Conservation (phyloP, 1,140 invertebrate species). For the Melipona quadrifasciata region DNA sequence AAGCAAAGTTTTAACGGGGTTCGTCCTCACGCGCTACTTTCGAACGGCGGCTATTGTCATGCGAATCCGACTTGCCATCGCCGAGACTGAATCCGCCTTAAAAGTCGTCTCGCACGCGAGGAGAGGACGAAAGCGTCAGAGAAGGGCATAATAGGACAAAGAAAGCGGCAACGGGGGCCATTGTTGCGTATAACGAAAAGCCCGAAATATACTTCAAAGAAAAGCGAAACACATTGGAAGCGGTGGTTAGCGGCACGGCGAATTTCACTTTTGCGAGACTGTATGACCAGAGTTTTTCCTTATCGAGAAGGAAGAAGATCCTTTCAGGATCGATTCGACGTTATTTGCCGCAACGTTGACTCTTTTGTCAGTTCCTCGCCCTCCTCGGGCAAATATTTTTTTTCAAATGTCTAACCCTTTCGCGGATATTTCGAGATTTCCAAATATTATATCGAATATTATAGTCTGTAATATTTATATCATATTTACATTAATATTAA, state of each 20-base stretch:
- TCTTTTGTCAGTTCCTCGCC: too few relatives aligned
- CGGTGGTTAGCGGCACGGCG: conserved; percentile 28
- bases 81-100: conserved; percentile 1
- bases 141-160: conserved; percentile 29
- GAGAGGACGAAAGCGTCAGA: neutral
- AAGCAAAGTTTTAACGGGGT: neutral
- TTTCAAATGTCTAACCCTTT: too few relatives aligned
- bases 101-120: neutral
- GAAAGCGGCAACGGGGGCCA: conserved; percentile 19
- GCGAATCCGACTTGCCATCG: neutral
- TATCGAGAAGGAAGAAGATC: too few relatives aligned
- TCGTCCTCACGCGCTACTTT: neutral
- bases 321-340: too few relatives aligned
- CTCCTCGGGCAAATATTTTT: too few relatives aligned
- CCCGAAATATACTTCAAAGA: conserved; percentile 37
- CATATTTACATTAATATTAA: too few relatives aligned
- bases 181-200: conserved; percentile 42
- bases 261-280: conserved; percentile 6
- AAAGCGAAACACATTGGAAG: conserved; percentile 13
- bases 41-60: neutral
- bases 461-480: too few relatives aligned
- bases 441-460: too few relatives aligned
- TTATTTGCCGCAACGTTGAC: too few relatives aligned
- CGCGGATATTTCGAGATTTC: too few relatives aligned
- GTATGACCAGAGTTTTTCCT: too few relatives aligned